A percentile compares a stretch with the other conserved stretches of the same genome.
These are phyloP conservation scores for Ariolimax columbianus DNA, from an alignment of 2,888 invertebrate genomes.

Conservation along the genomic window DNA sequence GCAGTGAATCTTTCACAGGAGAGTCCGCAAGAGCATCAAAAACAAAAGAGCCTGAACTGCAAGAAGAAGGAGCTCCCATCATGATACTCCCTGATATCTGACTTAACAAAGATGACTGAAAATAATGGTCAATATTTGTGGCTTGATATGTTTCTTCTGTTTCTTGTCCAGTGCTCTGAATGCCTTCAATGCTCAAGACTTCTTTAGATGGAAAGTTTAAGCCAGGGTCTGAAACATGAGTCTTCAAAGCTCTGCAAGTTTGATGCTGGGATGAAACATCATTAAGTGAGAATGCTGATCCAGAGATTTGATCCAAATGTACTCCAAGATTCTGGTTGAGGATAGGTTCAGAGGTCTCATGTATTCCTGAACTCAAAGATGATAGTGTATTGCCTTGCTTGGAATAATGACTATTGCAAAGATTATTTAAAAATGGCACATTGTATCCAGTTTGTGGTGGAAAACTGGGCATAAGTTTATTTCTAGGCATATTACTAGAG, in stretches of 20 bases:
- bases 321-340: not conserved
- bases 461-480: not conserved
- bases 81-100: not conserved
- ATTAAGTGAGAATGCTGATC: not conserved
- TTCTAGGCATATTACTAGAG: not conserved
- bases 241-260: not conserved
- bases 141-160: not conserved
- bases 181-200: conserved; percentile 6
- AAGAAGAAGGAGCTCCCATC: conserved; percentile 28
- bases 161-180: not conserved
- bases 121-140: conserved; percentile 6
- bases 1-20: conserved; percentile 30
- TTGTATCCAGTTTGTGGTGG: not conserved
- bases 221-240: not conserved
- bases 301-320: not conserved
- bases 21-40: conserved; percentile 48
- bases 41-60: conserved; percentile 22
- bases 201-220: not conserved
- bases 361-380: not conserved
- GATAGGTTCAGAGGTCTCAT: not conserved
- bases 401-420: not conserved
- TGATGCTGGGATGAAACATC: not conserved
- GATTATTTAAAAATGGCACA: not conserved
- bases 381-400: not conserved
- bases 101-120: not conserved